phyloP scores from a whole-genome alignment of 2,797 vertebrate species.

The Cyclura pinguis region DNA sequence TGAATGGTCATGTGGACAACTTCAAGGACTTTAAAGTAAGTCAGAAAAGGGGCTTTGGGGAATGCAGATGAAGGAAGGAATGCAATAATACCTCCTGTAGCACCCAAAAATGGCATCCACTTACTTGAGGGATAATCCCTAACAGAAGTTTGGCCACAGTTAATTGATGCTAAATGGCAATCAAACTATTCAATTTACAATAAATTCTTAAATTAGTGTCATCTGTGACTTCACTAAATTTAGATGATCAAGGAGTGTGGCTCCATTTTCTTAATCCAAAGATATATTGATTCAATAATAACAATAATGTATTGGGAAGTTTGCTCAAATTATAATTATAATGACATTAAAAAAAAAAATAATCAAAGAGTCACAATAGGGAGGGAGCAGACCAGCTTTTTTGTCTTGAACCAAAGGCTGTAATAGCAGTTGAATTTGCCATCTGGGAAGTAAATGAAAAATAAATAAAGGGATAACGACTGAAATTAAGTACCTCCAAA shows the following conservation, averaged over 20 bases:
- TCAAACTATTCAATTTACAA: conserved; percentile 5
- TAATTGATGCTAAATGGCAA: conserved; percentile 6
- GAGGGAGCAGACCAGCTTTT: background rate
- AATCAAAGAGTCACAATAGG: background rate
- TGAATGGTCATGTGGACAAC: too few species aligned
- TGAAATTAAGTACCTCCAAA: conserved; percentile 54
- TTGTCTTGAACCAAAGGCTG: conserved; percentile 33
- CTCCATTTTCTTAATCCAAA: conserved; percentile 31
- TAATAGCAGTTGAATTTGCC: conserved; percentile 26
- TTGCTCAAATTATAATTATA: background rate
- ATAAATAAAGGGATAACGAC: conserved; percentile 43
- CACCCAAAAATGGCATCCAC: too few species aligned
- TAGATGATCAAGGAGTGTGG: conserved; percentile 28
- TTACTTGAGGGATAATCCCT: too few species aligned
- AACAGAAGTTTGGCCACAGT: background rate
- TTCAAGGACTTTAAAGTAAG: too few species aligned
- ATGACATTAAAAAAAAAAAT: background rate
- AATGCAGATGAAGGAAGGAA: too few species aligned
- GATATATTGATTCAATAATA: conserved; percentile 28
- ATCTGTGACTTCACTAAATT: conserved; percentile 17
- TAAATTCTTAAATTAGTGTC: background rate
- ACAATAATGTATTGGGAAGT: conserved; percentile 30
- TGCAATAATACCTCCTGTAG: too few species aligned
- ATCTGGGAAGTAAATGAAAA: conserved; percentile 50
- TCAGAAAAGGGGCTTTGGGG: too few species aligned